These are phyloP conservation scores for Coturnix japonica DNA, from an alignment of 2,113 vertebrate species.

Conservation along the genomic window DNA sequence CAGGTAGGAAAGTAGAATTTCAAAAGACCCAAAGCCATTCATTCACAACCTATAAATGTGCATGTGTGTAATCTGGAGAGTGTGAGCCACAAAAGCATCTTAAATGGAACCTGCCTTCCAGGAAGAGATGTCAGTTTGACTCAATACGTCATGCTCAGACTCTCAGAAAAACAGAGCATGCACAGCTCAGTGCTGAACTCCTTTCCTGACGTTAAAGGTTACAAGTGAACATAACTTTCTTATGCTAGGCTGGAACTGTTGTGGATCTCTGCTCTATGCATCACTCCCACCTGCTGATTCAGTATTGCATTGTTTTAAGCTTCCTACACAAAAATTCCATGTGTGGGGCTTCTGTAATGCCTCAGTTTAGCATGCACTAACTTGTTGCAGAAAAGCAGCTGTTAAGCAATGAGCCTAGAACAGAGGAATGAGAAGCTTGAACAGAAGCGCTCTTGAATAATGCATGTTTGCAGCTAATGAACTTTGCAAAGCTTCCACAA, in stretches of 20 bases:
- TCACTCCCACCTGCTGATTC: neutral
- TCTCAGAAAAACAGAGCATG: neutral
- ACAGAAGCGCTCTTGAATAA: neutral
- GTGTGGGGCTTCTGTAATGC: neutral
- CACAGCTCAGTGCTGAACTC: neutral
- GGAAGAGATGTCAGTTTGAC: neutral
- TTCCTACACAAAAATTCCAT: neutral
- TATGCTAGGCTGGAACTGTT: neutral
- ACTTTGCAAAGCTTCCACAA: neutral
- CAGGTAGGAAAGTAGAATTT: neutral
- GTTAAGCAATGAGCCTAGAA: neutral
- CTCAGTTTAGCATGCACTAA: neutral
- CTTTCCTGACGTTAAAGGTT: neutral
- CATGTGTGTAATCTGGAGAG: neutral
- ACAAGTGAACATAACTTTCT: neutral
- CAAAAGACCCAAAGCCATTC: neutral
- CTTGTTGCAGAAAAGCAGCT: neutral
- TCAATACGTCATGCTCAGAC: neutral
- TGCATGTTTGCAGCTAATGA: accelerated
- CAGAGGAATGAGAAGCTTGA: neutral
- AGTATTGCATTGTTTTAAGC: neutral
- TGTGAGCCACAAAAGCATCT: neutral
- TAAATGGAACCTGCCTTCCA: neutral
- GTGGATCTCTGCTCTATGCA: neutral
- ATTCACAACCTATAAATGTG: neutral